These are phyloP conservation scores for Chloropsis cyanopogon DNA, from an alignment of 2,113 vertebrate species.

Conservation along the genomic window DNA sequence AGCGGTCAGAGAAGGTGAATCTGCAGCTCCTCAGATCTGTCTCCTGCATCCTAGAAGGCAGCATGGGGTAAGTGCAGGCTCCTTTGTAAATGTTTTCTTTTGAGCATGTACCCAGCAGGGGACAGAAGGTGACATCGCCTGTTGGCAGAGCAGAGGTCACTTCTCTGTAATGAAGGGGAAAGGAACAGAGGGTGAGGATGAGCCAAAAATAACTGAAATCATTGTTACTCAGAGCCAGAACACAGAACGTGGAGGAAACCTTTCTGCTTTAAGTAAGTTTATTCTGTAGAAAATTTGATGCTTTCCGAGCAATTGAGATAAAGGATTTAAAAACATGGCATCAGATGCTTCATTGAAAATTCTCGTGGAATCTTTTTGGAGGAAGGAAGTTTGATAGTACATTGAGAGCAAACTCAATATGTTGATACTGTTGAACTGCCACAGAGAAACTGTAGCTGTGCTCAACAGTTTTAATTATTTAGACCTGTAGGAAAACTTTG, in stretches of 20 bases:
- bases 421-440: neutral
- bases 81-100: conserved; percentile 29
- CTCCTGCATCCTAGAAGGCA: neutral
- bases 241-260: neutral
- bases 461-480: neutral
- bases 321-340: neutral
- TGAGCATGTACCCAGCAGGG: neutral
- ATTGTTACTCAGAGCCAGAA: neutral
- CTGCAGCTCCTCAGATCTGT: neutral
- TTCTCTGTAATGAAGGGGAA: neutral
- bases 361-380: neutral
- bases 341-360: neutral
- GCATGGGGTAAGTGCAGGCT: neutral
- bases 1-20: neutral
- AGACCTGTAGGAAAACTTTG: neutral
- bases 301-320: neutral
- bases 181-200: neutral
- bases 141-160: conserved; percentile 4
- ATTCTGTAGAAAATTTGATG: neutral
- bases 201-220: neutral
- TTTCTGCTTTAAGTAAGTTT: neutral
- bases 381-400: neutral
- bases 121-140: neutral
- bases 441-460: neutral
- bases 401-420: neutral